These are phyloP conservation scores for Aurelia sp. DNA, from an alignment of 30 jellyfish, hydroid and myxozoan species.

Conservation along the genomic window DNA sequence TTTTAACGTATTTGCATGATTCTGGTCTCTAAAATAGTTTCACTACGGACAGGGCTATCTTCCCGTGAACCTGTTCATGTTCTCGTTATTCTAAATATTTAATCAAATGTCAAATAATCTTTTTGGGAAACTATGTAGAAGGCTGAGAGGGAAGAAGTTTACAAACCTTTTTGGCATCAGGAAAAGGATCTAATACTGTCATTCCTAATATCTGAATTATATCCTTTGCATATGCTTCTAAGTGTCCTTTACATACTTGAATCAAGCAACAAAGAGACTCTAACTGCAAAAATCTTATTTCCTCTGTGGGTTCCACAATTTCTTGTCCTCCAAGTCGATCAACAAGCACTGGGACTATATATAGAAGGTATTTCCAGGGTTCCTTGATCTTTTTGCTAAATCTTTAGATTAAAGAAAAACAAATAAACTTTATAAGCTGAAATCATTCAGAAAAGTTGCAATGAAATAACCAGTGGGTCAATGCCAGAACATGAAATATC, in stretches of 20 bases:
- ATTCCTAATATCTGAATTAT: conserved; percentile 55
- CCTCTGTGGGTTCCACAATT: conserved; percentile 83
- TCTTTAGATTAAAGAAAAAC: not conserved
- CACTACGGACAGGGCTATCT: no score
- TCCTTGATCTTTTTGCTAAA: conserved; percentile 17
- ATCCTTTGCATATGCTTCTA: conserved; percentile 65
- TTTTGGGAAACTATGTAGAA: no score
- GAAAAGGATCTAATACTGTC: conserved; percentile 77
- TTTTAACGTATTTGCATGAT: no score
- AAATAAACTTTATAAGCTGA: no score
- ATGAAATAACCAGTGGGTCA: no score
- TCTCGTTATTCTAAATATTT: no score
- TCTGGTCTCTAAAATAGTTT: no score
- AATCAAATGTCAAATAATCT: no score
- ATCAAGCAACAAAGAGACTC: conserved; percentile 48
- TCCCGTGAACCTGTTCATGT: no score
- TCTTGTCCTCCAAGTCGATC: conserved; percentile 81
- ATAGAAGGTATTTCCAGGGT: conserved; percentile 61
- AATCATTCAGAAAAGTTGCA: no score
- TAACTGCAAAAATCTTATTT: conserved; percentile 60
- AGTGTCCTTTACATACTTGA: conserved; percentile 31
- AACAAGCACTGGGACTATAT: conserved; percentile 69
- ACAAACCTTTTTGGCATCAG: conserved; percentile 84
- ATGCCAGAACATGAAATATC: no score
- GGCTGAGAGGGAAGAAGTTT: not conserved